A percentile compares a stretch with the other conserved stretches of the same genome.
phyloP scores from a whole-genome alignment of 37 sponge, comb jelly and placozoan species.

The Hexactinellida sp. region DNA sequence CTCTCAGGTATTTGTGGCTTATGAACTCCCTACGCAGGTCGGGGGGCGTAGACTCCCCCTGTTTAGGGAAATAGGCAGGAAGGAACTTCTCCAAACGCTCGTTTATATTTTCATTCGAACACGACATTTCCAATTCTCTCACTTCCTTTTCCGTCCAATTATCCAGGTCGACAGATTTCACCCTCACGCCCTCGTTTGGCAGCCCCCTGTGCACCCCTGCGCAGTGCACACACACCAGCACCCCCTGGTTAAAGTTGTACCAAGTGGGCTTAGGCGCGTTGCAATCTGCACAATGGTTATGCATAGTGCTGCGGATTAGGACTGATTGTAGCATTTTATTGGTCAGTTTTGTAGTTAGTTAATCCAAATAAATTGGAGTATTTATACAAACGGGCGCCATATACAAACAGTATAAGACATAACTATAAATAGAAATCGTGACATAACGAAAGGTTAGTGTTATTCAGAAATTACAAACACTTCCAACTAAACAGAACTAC shows the following conservation, averaged over 20 bases:
- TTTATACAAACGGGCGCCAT: too few relatives aligned
- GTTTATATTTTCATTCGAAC: background rate
- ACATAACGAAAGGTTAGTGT: too few relatives aligned
- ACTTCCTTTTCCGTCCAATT: background rate
- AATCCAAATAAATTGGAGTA: background rate
- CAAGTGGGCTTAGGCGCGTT: background rate
- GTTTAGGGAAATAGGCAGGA: background rate
- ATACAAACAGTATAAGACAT: too few relatives aligned
- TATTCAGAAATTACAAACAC: too few relatives aligned
- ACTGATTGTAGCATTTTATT: background rate
- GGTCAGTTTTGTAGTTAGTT: background rate
- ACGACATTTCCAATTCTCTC: background rate
- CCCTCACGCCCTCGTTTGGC: background rate
- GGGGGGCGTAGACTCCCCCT: background rate
- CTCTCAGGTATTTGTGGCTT: background rate
- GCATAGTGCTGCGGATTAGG: background rate
- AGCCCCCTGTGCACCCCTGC: background rate
- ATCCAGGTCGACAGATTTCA: conserved; percentile 1
- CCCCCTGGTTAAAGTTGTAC: background rate
- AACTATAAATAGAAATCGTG: too few relatives aligned
- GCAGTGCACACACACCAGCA: background rate
- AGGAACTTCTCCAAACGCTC: background rate
- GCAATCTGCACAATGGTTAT: background rate
- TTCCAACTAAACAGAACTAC: too few relatives aligned
- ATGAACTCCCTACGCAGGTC: background rate